Base-by-base conservation (phyloP, 1,140 invertebrate species). In the Neodiprion fabricii region DNA sequence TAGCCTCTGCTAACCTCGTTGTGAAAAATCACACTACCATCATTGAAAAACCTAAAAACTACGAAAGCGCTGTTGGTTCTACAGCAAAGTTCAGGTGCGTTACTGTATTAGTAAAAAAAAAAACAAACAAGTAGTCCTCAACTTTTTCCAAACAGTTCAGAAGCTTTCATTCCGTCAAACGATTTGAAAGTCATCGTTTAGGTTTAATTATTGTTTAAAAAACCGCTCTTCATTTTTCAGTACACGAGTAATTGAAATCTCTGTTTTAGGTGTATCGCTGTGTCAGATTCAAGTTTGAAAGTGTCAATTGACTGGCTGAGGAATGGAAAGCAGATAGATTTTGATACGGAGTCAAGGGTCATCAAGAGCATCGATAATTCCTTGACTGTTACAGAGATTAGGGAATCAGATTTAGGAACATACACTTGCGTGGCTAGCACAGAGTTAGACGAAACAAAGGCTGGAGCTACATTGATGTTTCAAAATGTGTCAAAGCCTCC, bases 401-500 rank as follows among this genome's bases (percentile, higher is more conserved):
- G 93, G 40, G 97, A 98, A 87, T 87, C 98, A 71, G 97, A 99
- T 88, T 98, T 98, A 10, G 98, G 97, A 12, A 92, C 92, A 68
- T 99, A 99, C 82, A 99, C 97, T 0, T 99, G 98, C 88, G 92
- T 98, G n/a, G 98, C 98, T 1, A 91, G 89, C 66, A 99, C 98
- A 2, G 92, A 94, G 7, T 89, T 99, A 21, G 98, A 99, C 85
- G 91, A 95, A 79, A 93, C 94, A 1, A 91, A 90, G 8, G 95
- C 96, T 0, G 91, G 92, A 77, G 97, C 98, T 9, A 96, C 95
- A 71, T 90, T 99, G 1, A 97, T 92, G 74, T 97, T 99, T 7
- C 97, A 99, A 91, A 97, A 98, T 89, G 95, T 96, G 17, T 98
- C 98, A 9, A 98, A 99, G 87, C 88, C 95, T 7, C 98, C 98